Evolutionary conservation across 1,140 invertebrate species (phyloP), one percentile per base, ranked within the genome.

Genomic region (Berghia stephanieae): DNA sequence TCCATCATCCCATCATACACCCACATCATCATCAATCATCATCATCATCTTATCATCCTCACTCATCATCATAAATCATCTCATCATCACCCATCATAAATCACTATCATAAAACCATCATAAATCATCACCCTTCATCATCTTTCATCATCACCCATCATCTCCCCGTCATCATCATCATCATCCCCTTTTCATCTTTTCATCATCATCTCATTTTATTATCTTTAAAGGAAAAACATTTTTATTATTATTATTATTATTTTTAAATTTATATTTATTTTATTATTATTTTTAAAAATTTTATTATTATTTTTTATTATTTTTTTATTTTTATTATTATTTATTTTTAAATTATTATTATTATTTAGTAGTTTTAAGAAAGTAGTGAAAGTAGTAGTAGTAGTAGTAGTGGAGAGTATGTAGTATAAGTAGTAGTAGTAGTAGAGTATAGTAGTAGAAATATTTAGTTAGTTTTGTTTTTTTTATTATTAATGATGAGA

Each of bases 91-190:
- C 81, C 79, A 31, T 78, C 80, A n/a, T 84, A 70, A 76, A 10
- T 70, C 79, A 31, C 78, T 81, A n/a, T 84, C 69, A 76, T 85
- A 83, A 18, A 83, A 83, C 16, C 79, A 60, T 57, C 78, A 78
- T 10, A n/a, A n/a, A n/a, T n/a, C n/a, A n/a, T n/a, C n/a, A n/a
- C n/a, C n/a, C n/a, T 83, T 63, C 10, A 84, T 79, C 42, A 83
- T 81, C n/a, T 82, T 78, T 66, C 10, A 80, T 80, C 52, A 67
- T 83, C 82, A 52, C 82, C 82, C 27, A 81, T 80, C 52, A 55
- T 77, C 8, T 83, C 80, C 34, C 75, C 71, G 10, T 55, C 18
- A 49, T 80, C 78, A 16, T 78, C 77, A 68, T 82, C 80, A 67
- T 81, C 80, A n/a, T 79, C 71, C n/a, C 68, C 68, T 55, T 81